Evolutionary conservation across 2,888 invertebrate species (phyloP).

Genomic region (Eudemis profundana): DNA sequence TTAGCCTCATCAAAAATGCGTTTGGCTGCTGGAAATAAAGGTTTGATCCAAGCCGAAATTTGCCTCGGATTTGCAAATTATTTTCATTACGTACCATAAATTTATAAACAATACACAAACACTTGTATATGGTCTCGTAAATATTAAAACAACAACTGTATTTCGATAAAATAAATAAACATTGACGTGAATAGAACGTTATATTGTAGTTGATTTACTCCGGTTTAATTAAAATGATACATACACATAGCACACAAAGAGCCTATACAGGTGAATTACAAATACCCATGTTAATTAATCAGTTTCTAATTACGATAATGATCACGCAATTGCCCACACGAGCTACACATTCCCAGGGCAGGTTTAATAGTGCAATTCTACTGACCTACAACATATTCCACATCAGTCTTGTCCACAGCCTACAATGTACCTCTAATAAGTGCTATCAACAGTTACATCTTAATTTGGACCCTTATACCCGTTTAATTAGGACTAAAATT

Average conservation of each 20-base stretch:
- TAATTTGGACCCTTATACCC: not conserved
- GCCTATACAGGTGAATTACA: constrained; percentile 1
- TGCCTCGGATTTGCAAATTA: not conserved
- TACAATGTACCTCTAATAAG: not conserved
- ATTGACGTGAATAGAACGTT: not conserved
- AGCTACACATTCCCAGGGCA: not conserved
- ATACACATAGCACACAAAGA: not conserved
- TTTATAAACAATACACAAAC: not conserved
- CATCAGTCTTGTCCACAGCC: not conserved
- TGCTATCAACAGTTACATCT: no score
- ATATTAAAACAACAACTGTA: not conserved
- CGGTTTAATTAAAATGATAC: not conserved
- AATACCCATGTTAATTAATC: constrained; percentile 16
- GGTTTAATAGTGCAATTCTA: constrained; percentile 7
- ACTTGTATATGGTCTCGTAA: not conserved
- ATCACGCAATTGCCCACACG: constrained; percentile 12
- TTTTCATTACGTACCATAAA: not conserved
- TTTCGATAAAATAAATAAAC: not conserved
- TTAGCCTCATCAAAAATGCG: not conserved
- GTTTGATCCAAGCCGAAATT: not conserved
- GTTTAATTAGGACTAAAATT: not conserved
- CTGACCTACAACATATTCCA: not conserved
- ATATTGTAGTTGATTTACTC: not conserved
- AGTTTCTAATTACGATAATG: constrained; percentile 23
- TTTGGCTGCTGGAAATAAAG: constrained; percentile 9